These are phyloP conservation scores for Alosa sapidissima DNA, from an alignment of 2,797 vertebrate species.

Conservation along the genomic window DNA sequence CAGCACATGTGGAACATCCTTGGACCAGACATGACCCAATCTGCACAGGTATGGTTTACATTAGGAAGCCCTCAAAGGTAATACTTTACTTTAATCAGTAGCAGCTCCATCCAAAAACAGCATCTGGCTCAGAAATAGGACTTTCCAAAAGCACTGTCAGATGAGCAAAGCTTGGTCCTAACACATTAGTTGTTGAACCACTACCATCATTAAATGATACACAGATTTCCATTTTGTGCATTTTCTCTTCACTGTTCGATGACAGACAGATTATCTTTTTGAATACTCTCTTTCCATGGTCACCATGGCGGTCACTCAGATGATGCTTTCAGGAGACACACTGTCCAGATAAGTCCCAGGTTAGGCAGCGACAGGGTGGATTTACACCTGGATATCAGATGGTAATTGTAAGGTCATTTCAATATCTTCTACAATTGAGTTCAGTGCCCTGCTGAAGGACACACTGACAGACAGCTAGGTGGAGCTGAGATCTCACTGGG, in stretches of 20 bases:
- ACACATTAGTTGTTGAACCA: not conserved
- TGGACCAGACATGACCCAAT: not conserved
- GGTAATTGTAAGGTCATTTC: too few species aligned
- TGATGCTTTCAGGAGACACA: too few species aligned
- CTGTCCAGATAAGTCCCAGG: too few species aligned
- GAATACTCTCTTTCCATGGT: not conserved
- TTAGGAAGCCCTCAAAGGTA: too few species aligned
- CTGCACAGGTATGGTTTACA: too few species aligned
- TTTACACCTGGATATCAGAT: too few species aligned
- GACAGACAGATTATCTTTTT: too few species aligned
- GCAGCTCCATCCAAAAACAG: not conserved
- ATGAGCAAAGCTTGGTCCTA: not conserved
- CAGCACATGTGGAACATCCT: not conserved
- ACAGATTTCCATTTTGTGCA: too few species aligned
- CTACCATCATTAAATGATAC: not conserved
- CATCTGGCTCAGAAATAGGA: not conserved
- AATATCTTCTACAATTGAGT: not conserved
- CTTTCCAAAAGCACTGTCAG: not conserved
- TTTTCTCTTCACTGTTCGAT: too few species aligned
- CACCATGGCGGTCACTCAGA: not conserved
- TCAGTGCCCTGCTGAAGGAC: not conserved
- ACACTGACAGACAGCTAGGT: not conserved
- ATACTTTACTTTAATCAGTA: too few species aligned
- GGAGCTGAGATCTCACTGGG: not conserved
- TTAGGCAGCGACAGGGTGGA: too few species aligned